Evolutionary conservation across 2,113 vertebrate genomes (phyloP), one percentile per base, ranked within the genome.

Genomic region (Nanorana parkeri): DNA sequence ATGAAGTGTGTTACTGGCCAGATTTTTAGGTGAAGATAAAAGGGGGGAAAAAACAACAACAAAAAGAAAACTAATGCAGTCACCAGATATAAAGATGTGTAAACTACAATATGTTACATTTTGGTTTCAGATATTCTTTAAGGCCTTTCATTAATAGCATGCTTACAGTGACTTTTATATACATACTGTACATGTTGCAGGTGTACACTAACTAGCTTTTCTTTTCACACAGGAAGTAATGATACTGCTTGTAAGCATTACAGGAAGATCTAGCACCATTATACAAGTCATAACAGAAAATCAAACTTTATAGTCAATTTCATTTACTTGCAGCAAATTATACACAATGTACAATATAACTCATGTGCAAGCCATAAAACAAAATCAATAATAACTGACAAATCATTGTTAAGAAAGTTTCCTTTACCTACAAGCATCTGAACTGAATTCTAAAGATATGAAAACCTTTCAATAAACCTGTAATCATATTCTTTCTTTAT

Each of bases 401-500:
- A 60, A 58, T 68, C 65, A 79, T 67, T 32, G 58, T 79, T 69
- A 16, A 26, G 68, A 6, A 55, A 47, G 54, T 32, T 60, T 6
- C 28, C 26, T 72, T 74, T 26, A 64, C 47, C 23, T 60, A 54
- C 54, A 73, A 54, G 56, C 60, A 81, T 81, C 20, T 65, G 41
- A 72, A 51, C 68, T 72, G 69, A 81, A 64, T 72, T 72, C 55
- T 64, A 64, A 72, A 72, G 78, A 64, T 65, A 81, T 63, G 68
- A 72, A 81, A 81, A 88, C 87, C 78, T 87, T 85, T 85, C 0
- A 88, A 78, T 89, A 87, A 87, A 88, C 55, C 72, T 87, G 85
- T 88, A 91, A 83, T 84, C 81, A 86, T 90, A 77, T 88, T 89
- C 87, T 81, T 36, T 88, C 89, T 91, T 92, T 91, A 90, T 89